Base-by-base conservation (phyloP, 2,797 vertebrate species). In the Sebastolobus alascanus region DNA sequence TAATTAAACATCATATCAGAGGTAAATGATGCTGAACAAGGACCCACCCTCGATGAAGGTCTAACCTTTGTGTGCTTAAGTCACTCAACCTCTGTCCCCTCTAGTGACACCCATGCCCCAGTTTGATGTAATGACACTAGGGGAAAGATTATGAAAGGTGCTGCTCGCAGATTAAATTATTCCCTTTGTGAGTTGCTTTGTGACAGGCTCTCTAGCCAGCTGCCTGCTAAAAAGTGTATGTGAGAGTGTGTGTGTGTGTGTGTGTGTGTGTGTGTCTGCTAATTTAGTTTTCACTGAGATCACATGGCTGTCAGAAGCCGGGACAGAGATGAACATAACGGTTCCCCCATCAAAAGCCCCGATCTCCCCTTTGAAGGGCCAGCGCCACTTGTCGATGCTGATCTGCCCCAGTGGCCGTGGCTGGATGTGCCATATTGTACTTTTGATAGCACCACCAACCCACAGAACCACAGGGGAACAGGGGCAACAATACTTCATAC, bases 151-250 rank as follows among this genome's bases (percentile, higher is more conserved):
- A 50, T 64, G 85, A 90, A 90, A 90, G 78, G 82, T 87, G 80
- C 82, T 80, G 73, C 81, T 89, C 68, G 35, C 33, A 37, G 65
- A 72, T 80, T 88, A 77, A 90, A 83, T 92, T 69, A 90, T 89
- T 92, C 84, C 58, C 86, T 92, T 91, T 91, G 88, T 91, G 81
- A 83, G 63, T 56, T 71, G 74, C 73, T 79, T 43, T 84, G 72
- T 85, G 89, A 85, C 77, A 75, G 76, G 27, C 58, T 56, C 35
- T 64, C 68, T 3, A 38, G 68, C 38, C 73, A 69, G 56, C 69
- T 61, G 74, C 73, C 64, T 43, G n/a, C 54, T 73, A 40, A 58
- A 75, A 54, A 60, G 60, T 79, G 60, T 25, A 25, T 25, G 25
- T 25, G 25, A 25, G 25, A 25, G 25, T 25, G 25, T 25, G 25